Base-by-base conservation (phyloP, 2,888 invertebrate species). In the Busseola fusca region DNA sequence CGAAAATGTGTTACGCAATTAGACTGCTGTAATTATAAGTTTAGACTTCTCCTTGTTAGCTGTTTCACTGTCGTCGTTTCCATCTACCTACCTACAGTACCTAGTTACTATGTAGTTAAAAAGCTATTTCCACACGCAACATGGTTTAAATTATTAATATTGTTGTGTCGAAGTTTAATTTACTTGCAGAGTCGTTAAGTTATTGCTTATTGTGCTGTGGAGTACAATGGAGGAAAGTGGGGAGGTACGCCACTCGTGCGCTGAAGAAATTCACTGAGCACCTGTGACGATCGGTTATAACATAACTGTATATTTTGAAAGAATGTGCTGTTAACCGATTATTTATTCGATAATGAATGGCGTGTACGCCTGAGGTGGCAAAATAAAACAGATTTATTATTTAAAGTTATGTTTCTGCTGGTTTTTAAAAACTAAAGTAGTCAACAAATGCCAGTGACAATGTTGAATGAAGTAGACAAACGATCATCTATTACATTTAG, bases 181-280 rank as follows among this genome's bases (percentile, higher is more conserved):
- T 88, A 87, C 87, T 87, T 86, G 80, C 79, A 56, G 81, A 64
- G 54, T 78, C 78, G 69, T 74, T 81, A 90, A 91, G 87, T 89
- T 88, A 91, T 91, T 86, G 89, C 87, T 84, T 87, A 91, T 92
- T 92, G 91, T 91, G 82, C 74, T 86, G 18, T 82, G 82, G 69
- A 64, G 67, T 30, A 76, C 79, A 79, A 79, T 80, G 80, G 65
- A 10, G 65, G 67, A 57, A 78, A 62, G 72, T 66, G 25, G 63
- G 52, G 56, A 42, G 45, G n/a, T 63, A 25, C 57, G 12, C 14
- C 60, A 12, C 10, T 21, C 21, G 57, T 18, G 50, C 66, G 40
- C 60, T 37, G 62, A 14, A 48, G 57, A 65, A 76, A 58, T 59
- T 25, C 27, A 34, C 34, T 42, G 64, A 74, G 40, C 48, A 69